Evolutionary conservation across 2,797 vertebrate species (phyloP), one percentile per base, ranked within the genome.

Genomic region (Dipus sagitta): DNA sequence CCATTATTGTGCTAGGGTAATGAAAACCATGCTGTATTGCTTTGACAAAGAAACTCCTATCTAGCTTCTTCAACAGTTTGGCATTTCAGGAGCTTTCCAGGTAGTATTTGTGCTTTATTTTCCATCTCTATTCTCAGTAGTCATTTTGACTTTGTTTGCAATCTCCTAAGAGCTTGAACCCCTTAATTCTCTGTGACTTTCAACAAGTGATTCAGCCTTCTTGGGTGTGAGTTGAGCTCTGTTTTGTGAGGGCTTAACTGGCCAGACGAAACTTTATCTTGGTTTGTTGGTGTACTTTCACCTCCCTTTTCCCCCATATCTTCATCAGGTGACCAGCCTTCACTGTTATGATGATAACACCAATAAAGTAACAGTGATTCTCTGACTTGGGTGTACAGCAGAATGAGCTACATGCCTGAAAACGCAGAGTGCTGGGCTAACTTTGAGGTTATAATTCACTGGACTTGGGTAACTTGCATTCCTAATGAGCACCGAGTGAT

Each of bases 391-490:
- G 1, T 4, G 7, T 54, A 24, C 8, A 2, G 42, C 26, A 42
- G 34, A 52, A 38, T 21, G 52, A 83, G 14, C 71, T n/a, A 20
- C 2, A 47, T 17, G 6, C 30, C 60, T 4, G 20, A 24, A 1
- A 30, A 74, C 3, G 1, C 26, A n/a, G 9, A 10, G 11, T 0
- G 0, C 32, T 13, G 64, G 52, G 2, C 28, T 7, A 3, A 7
- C 32, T 28, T 38, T 32, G 28, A 20, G 32, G 60, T 26, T 64
- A n/a, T 4, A 24, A 38, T 54, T 64, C 14, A 42, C 3, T 23
- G 38, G 28, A 14, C 11, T 60, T 62, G 11, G 42, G 32, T 18
- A 38, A 34, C 12, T 9, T 21, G 0, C 20, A 6, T 67, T 87
- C 34, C 54, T 64, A 20, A 72, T 1, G 32, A 54, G 38, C 24